phyloP scores from a whole-genome alignment of 2,797 vertebrate genomes.

The Rhinogobio ventralis region DNA sequence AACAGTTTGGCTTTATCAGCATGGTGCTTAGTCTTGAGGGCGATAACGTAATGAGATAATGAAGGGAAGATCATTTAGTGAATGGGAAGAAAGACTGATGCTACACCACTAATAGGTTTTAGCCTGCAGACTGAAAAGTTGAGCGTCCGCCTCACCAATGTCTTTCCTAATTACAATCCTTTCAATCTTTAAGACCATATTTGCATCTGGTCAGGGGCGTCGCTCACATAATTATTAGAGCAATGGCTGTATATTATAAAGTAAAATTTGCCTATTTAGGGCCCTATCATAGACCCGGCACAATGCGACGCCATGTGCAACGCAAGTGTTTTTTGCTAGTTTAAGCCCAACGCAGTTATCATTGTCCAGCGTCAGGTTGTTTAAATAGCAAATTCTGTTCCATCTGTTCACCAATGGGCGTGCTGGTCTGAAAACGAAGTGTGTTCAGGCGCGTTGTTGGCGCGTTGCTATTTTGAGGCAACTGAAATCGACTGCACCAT shows the following conservation, averaged over 20 bases:
- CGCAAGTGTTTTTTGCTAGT: too few relatives aligned
- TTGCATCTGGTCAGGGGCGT: background rate
- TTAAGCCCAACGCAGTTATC: too few relatives aligned
- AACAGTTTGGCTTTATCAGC: conserved; percentile 2
- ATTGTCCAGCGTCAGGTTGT: too few relatives aligned
- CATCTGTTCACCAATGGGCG: too few relatives aligned
- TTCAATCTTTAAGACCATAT: conserved; percentile 19
- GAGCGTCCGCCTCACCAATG: background rate
- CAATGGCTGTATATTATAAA: background rate
- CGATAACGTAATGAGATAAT: conserved; percentile 35
- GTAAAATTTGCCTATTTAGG: background rate
- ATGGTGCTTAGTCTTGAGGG: conserved; percentile 8
- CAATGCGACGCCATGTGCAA: too few relatives aligned
- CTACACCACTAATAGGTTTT: conserved; percentile 38
- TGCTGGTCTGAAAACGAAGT: too few relatives aligned
- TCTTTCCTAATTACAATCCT: conserved; percentile 14
- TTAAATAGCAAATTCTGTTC: too few relatives aligned
- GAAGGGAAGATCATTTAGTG: conserved; percentile 35
- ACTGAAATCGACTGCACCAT: too few relatives aligned
- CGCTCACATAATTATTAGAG: background rate
- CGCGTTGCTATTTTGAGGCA: too few relatives aligned
- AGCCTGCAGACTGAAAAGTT: conserved; percentile 25
- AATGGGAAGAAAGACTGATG: conserved; percentile 41
- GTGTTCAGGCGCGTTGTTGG: too few relatives aligned
- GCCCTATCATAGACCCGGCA: too few relatives aligned